phyloP scores from a whole-genome alignment of 2,888 invertebrate genomes.

The Diaphora mendica region DNA sequence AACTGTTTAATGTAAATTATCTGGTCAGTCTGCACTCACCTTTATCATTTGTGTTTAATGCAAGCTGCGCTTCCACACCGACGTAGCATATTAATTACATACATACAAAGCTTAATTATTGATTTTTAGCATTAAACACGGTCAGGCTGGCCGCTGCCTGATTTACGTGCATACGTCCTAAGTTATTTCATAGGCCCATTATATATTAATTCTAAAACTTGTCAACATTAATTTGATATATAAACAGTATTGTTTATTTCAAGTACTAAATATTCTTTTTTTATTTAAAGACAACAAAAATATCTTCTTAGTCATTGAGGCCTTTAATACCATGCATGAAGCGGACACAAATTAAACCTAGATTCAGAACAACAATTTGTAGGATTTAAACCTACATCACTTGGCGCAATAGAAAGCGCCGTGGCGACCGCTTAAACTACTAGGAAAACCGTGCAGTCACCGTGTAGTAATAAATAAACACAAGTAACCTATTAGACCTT shows the following conservation, averaged over 20 bases:
- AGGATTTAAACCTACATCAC: too few relatives aligned
- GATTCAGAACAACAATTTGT: too few relatives aligned
- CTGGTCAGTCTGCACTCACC: conserved; percentile 71
- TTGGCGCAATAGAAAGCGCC: too few relatives aligned
- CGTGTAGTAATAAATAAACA: not conserved
- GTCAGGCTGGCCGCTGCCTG: conserved; percentile 55
- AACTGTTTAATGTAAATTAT: not conserved
- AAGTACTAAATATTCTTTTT: not conserved
- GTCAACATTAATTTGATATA: not conserved
- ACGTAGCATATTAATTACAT: conserved; percentile 81
- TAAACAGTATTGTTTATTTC: not conserved
- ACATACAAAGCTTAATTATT: conserved; percentile 80
- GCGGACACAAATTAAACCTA: too few relatives aligned
- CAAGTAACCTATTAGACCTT: not conserved
- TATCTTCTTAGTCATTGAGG: not conserved
- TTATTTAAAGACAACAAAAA: too few relatives aligned
- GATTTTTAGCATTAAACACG: conserved; percentile 83
- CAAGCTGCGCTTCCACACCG: conserved; percentile 61
- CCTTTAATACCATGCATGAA: not conserved
- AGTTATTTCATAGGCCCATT: conserved; percentile 21
- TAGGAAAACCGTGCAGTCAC: too few relatives aligned
- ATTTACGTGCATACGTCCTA: conserved; percentile 54
- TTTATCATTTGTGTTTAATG: conserved; percentile 73
- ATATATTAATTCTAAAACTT: conserved; percentile 9
- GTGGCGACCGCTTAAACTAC: too few relatives aligned